Evolutionary conservation across 2,797 vertebrate species (phyloP), one percentile per base, ranked within the genome.

Genomic region (Pangasius larnaudii): DNA sequence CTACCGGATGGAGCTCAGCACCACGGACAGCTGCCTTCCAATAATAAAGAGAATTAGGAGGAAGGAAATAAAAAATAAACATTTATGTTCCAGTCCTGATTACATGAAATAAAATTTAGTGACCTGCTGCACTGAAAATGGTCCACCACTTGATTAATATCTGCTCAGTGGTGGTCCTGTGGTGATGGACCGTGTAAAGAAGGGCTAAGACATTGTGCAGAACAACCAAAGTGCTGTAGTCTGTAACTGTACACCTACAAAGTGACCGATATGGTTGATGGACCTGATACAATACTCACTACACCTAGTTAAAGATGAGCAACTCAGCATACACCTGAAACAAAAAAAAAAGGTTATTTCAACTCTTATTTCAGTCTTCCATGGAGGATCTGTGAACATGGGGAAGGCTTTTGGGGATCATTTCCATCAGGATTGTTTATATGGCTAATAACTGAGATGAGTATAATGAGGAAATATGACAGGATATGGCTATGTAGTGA

Each of bases 21-120:
- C 85, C 71, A 63, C 13, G 85, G 85, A 85, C 71, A 85, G 85
- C 72, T 56, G n/a, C 75, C 18, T 33, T 46, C 10, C 9, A 27
- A 42, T 78, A 18, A 51, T 30, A 18, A 42, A 1, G 22, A 13
- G 22, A n/a, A 51, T 4, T 51, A 51, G 2, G 27, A n/a, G 3
- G 1, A 39, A 36, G 6, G 13, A 33, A 7, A 42, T 14, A 71
- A 22, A 8, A 39, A 39, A 16, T 39, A 39, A 18, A 42, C 42
- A 42, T 24, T 9, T 6, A 61, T 9, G 18, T 22, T 58, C 56
- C 19, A 58, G 56, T 58, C 56, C 56, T 58, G 19, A 61, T 27
- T 19, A 59, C 5, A 22, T 59, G 56, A 59, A 59, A 59, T 59
- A 19, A 59, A 18, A 56, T 56, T 56, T 51, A 51, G 9, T 51